Percentiles rank a stretch among this genome's conserved stretches.
Conservation (phyloP, 2,113 vertebrate genomes). For the Centrocercus urophasianus region DNA sequence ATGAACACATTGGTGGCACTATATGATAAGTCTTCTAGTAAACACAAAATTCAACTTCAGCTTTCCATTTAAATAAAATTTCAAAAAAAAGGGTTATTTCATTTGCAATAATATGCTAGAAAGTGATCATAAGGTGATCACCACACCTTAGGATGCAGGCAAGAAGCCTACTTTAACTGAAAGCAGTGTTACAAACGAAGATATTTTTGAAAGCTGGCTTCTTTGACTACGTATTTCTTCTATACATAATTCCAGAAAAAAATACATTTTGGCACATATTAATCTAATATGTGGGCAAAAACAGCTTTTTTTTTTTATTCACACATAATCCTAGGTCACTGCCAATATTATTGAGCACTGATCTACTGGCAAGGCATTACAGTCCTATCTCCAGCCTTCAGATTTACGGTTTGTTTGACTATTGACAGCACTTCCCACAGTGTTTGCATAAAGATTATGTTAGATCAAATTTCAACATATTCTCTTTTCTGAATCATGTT, state of each 20-base stretch:
- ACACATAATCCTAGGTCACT: background rate
- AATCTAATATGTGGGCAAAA: background rate
- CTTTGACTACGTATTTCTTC: background rate
- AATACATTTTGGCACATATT: background rate
- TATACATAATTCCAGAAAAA: background rate
- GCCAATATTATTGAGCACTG: background rate
- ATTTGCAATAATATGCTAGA: background rate
- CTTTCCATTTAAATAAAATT: background rate
- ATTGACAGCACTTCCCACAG: background rate
- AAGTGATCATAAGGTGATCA: background rate
- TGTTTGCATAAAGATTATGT: background rate
- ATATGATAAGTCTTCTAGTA: background rate
- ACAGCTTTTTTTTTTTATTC: background rate
- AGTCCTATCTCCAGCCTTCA: background rate
- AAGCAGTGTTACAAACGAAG: background rate
- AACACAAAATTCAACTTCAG: background rate
- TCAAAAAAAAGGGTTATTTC: background rate
- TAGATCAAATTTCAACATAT: background rate
- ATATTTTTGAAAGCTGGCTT: background rate
- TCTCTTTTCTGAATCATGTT: background rate
- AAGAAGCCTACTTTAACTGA: background rate
- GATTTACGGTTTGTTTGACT: background rate
- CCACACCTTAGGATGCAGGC: background rate
- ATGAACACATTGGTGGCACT: background rate
- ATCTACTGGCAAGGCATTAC: background rate